A percentile compares a stretch with the other conserved stretches of the same genome.
Conservation (phyloP, 2,113 vertebrate genomes). For the Pycnonotus jocosus region DNA sequence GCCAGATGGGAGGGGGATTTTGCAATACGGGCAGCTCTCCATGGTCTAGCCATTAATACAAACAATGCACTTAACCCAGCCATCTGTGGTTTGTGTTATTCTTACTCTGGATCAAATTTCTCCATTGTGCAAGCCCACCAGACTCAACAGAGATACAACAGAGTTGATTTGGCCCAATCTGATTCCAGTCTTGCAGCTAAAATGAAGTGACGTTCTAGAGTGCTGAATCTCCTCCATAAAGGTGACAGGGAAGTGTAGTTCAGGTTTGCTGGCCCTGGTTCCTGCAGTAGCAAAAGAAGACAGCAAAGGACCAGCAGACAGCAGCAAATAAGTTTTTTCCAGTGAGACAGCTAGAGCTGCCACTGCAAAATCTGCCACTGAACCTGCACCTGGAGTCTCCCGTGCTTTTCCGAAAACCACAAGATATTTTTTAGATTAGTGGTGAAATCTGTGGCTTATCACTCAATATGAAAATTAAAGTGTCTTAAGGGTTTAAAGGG, state of each 20-base stretch:
- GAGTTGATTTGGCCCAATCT: not conserved
- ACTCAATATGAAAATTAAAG: not conserved
- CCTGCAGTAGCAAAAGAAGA: constrained; percentile 29
- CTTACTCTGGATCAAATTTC: not conserved
- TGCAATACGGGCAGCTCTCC: not conserved
- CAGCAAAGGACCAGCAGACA: constrained; percentile 22
- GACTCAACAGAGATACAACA: not conserved
- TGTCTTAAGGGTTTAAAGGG: not conserved
- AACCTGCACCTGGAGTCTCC: not conserved
- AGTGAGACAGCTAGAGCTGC: not conserved
- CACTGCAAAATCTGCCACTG: not conserved
- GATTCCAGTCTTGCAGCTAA: not conserved
- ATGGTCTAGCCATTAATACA: not conserved
- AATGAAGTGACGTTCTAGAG: accelerated
- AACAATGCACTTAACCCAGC: not conserved
- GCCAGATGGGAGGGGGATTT: not conserved
- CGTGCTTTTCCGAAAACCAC: not conserved
- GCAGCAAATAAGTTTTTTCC: constrained; percentile 2
- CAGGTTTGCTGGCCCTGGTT: not conserved
- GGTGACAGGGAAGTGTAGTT: not conserved
- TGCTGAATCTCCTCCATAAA: not conserved
- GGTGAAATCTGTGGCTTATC: not conserved
- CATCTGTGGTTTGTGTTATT: not conserved
- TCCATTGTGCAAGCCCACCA: not conserved
- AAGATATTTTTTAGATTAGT: not conserved